These are phyloP conservation scores for Rhimphoctona megacephalus DNA, from an alignment of 2,888 invertebrate genomes.

Conservation along the genomic window DNA sequence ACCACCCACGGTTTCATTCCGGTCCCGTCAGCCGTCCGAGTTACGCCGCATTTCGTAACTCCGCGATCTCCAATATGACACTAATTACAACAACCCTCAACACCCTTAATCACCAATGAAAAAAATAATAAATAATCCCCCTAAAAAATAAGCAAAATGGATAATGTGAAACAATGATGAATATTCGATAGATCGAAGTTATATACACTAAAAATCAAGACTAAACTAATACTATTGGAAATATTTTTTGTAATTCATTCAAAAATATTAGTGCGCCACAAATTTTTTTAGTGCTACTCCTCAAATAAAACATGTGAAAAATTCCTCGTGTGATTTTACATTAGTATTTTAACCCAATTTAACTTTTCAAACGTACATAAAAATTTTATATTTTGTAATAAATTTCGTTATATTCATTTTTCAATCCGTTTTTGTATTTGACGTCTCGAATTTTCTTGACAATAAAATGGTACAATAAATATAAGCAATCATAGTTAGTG, in stretches of 20 bases:
- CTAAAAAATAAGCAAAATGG: background rate
- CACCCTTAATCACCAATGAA: constrained; percentile 4
- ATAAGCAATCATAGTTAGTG: background rate
- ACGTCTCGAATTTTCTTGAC: background rate
- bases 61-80: constrained; percentile 62
- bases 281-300: constrained; percentile 2
- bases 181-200: background rate
- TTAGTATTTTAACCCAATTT: background rate
- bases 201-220: background rate
- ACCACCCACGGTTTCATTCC: constrained; percentile 79
- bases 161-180: constrained; percentile 11
- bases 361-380: background rate
- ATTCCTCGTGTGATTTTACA: background rate
- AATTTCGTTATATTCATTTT: background rate
- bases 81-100: constrained; percentile 54
- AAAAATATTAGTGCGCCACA: background rate
- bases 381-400: background rate
- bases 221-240: background rate
- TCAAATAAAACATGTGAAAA: background rate
- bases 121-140: background rate
- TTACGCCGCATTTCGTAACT: constrained; percentile 71
- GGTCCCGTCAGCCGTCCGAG: constrained; percentile 80
- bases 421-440: background rate
- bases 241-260: background rate
- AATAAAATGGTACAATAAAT: background rate